Conservation (phyloP, 37 sponge, comb jelly and placozoan species). For the Halichondria panicea region DNA sequence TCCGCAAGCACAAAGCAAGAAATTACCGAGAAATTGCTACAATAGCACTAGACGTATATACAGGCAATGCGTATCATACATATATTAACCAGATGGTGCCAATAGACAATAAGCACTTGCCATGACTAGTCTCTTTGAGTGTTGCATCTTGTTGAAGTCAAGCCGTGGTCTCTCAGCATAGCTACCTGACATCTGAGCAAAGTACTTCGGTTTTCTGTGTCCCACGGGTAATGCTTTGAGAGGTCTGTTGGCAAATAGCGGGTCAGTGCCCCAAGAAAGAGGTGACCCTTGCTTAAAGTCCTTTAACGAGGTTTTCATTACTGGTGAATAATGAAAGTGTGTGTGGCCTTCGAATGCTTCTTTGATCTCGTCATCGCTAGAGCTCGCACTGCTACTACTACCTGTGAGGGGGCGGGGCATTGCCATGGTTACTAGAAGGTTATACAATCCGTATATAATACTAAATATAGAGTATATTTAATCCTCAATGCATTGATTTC, state of each 20-base stretch:
- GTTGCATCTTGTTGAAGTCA: constrained; percentile 66
- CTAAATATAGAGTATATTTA: too few relatives aligned
- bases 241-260: constrained; percentile 16
- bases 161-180: constrained; percentile 32
- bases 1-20: neutral
- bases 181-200: constrained; percentile 46
- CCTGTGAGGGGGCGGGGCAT: too few relatives aligned
- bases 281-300: neutral
- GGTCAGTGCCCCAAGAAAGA: neutral
- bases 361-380: constrained; percentile 70
- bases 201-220: constrained; percentile 33
- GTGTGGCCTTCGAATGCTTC: constrained; percentile 40
- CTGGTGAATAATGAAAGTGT: constrained; percentile 14
- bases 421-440: too few relatives aligned
- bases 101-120: neutral
- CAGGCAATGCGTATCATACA: neutral
- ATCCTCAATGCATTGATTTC: too few relatives aligned
- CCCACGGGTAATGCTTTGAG: constrained; percentile 20
- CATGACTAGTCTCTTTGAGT: constrained; percentile 50
- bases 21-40: neutral
- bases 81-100: neutral
- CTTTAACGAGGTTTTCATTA: neutral
- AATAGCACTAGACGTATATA: neutral
- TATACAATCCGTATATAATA: too few relatives aligned
- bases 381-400: constrained; percentile 49